Evolutionary conservation across 1,140 invertebrate species (phyloP).

Genomic region (roundworm (Caenorhabditis elegans)): DNA sequence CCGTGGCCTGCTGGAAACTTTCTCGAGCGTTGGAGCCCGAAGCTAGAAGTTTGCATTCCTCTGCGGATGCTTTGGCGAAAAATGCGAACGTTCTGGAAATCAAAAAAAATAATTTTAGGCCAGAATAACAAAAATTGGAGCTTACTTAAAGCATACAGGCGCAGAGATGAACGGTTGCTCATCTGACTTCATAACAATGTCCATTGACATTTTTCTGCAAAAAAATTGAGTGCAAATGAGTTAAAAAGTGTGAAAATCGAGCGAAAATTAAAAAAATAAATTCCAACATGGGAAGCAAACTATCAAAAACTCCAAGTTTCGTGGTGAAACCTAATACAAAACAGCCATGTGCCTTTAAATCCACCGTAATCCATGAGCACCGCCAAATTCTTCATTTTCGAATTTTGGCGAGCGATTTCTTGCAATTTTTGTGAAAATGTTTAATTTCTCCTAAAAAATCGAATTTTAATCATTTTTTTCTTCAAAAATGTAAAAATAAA

Average conservation of each 20-base stretch:
- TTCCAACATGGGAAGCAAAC: too few species aligned
- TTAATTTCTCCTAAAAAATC: not conserved
- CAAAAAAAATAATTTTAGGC: not conserved
- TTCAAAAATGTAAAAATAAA: not conserved
- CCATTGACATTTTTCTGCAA: slow-evolving; percentile 9
- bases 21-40: not conserved
- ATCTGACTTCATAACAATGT: not conserved
- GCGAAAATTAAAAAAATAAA: too few species aligned
- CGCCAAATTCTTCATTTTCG: too few species aligned
- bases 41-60: not conserved
- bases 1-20: not conserved
- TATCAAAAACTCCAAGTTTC: too few species aligned
- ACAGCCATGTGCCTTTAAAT: too few species aligned
- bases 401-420: not conserved
- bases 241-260: too few species aligned
- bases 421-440: too few species aligned
- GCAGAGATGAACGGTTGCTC: slow-evolving; percentile 7
- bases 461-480: not conserved
- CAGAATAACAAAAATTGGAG: not conserved
- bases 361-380: too few species aligned
- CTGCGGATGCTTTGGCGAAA: not conserved
- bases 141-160: not conserved
- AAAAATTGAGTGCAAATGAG: too few species aligned
- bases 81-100: not conserved
- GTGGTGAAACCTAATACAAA: too few species aligned